Evolutionary conservation across 2,113 vertebrate species (phyloP).

Genomic region (Takifugu bimaculatus): DNA sequence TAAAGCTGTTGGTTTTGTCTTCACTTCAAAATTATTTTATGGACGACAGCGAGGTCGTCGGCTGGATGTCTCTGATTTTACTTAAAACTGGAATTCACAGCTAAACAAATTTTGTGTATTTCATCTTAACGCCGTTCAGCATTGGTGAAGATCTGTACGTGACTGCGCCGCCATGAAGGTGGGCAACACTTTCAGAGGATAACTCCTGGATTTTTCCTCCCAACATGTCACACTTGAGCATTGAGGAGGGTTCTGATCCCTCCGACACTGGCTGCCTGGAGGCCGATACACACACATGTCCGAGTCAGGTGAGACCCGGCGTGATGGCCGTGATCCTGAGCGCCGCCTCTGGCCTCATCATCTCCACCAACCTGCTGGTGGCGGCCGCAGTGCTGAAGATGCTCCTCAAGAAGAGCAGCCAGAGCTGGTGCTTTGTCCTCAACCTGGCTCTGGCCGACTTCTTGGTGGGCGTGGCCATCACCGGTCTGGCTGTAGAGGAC

Average conservation of each 20-base stretch:
- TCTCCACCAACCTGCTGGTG: conserved; percentile 78
- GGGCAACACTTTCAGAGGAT: background rate
- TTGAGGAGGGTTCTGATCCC: background rate
- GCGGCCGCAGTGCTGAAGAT: conserved; percentile 71
- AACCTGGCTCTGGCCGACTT: conserved; percentile 84
- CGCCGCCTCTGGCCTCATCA: conserved; percentile 79
- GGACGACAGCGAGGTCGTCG: background rate
- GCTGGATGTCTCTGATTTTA: background rate
- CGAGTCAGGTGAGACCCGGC: background rate
- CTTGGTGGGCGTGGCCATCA: conserved; percentile 81
- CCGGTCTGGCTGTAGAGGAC: conserved; percentile 76
- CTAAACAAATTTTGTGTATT: background rate
- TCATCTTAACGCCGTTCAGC: background rate
- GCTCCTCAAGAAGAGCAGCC: conserved; percentile 74
- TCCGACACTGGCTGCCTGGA: background rate
- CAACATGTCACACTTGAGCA: conserved; percentile 17
- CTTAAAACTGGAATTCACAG: too few species aligned
- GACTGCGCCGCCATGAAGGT: background rate
- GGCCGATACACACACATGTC: background rate
- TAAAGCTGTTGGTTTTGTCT: conserved; percentile 11
- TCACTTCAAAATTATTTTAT: conserved; percentile 7
- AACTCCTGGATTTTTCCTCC: background rate
- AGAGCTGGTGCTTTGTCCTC: conserved; percentile 84
- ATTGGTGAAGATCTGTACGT: too few species aligned
- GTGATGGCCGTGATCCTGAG: conserved; percentile 75